Evolutionary conservation across 2,113 vertebrate genomes (phyloP).

Genomic region (Tursiops truncatus): DNA sequence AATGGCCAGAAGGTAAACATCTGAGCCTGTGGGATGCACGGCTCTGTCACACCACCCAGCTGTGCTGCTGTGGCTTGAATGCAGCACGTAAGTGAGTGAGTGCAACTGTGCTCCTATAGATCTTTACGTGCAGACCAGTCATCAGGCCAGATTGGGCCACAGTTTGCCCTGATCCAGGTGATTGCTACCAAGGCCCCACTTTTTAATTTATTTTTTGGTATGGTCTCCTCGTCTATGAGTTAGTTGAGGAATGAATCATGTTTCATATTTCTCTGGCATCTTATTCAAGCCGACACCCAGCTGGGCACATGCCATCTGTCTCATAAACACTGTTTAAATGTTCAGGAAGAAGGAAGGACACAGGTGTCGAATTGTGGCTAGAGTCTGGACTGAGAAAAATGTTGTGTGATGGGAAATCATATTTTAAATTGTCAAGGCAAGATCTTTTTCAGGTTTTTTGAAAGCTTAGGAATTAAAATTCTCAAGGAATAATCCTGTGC

Average conservation of each 20-base stretch:
- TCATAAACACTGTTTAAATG: too few species aligned
- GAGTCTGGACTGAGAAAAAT: not conserved
- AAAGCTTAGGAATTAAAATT: not conserved
- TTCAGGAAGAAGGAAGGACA: not conserved
- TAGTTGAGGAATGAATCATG: not conserved
- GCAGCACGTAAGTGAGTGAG: not conserved
- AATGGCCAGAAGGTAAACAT: not conserved
- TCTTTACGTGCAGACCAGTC: accelerated
- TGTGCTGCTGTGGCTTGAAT: accelerated
- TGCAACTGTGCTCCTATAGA: too few species aligned
- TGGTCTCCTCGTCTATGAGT: not conserved
- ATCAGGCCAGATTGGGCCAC: too few species aligned
- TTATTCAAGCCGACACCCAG: not conserved
- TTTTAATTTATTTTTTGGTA: not conserved
- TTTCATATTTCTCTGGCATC: not conserved
- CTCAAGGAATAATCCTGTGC: not conserved
- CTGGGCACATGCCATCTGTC: not conserved
- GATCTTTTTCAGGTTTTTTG: not conserved
- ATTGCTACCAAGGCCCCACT: not conserved
- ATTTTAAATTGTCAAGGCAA: not conserved
- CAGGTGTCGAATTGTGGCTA: not conserved
- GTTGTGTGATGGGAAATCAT: not conserved
- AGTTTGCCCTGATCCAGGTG: not conserved
- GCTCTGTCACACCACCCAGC: not conserved
- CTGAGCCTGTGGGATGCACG: not conserved